Evolutionary conservation across 2,113 vertebrate genomes (phyloP).

Genomic region (Gorsachius goisagi): DNA sequence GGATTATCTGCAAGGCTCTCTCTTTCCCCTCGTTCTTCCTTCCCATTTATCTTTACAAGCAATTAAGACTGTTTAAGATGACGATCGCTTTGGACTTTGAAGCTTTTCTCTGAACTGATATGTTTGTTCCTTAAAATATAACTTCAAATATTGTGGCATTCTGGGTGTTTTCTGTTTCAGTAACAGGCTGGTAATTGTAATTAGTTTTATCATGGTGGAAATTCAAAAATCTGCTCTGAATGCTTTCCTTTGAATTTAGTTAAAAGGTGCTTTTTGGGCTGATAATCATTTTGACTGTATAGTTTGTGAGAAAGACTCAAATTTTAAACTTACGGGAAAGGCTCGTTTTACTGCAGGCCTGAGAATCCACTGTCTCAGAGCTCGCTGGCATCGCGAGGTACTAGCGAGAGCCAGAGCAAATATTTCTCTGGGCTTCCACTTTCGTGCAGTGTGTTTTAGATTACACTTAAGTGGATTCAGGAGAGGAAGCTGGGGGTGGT

Average conservation of each 20-base stretch:
- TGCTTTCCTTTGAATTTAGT: not conserved
- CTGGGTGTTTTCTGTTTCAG: constrained; percentile 14
- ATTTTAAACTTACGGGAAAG: constrained; percentile 47
- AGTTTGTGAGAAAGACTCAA: not conserved
- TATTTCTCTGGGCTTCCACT: constrained; percentile 51
- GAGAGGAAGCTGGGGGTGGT: constrained; percentile 45
- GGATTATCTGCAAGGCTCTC: not conserved
- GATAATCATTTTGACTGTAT: constrained; percentile 24
- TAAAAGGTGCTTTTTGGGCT: not conserved
- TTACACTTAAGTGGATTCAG: constrained; percentile 46
- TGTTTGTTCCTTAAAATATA: not conserved
- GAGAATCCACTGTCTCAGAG: constrained; percentile 40
- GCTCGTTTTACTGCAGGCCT: constrained; percentile 23
- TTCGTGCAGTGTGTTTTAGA: constrained; percentile 41
- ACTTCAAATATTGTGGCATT: not conserved
- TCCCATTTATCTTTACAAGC: not conserved
- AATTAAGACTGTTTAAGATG: not conserved
- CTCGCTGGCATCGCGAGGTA: constrained; percentile 24
- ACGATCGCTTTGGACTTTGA: not conserved
- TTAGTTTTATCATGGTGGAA: constrained; percentile 2
- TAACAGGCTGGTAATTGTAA: constrained; percentile 22
- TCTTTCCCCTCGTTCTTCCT: not conserved
- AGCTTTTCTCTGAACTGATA: not conserved
- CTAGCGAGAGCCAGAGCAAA: constrained; percentile 10
- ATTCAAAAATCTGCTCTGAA: constrained; percentile 6